phyloP scores from a whole-genome alignment of 2,797 vertebrate species.

The Lacerta viridis region DNA sequence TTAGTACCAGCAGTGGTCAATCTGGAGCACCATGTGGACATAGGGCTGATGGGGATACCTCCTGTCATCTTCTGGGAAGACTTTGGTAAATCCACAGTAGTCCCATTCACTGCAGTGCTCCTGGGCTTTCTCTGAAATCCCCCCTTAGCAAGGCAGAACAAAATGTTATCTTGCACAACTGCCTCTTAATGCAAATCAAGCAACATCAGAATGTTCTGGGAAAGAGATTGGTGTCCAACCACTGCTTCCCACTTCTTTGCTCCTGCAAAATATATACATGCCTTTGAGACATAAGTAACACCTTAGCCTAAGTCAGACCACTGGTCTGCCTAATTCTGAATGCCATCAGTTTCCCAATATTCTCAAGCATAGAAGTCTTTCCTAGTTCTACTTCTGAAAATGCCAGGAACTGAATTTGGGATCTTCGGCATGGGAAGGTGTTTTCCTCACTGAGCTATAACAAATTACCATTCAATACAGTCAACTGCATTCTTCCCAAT shows the following conservation, averaged over 20 bases:
- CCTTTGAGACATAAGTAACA: neutral
- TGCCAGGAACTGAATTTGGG: no score
- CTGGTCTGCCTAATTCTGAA: neutral
- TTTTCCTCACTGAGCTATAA: neutral
- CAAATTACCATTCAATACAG: no score
- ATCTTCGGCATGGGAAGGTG: neutral
- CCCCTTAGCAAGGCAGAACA: neutral
- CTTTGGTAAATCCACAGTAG: neutral
- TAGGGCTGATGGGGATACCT: neutral
- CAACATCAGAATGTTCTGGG: neutral
- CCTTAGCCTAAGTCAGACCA: no score
- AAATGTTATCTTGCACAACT: neutral
- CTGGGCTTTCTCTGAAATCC: neutral
- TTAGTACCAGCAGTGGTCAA: no score
- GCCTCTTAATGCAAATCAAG: neutral
- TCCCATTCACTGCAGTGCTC: no score
- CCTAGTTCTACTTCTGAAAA: no score
- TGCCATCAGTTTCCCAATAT: no score
- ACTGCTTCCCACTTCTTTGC: neutral
- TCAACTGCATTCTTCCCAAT: neutral
- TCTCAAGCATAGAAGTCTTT: neutral
- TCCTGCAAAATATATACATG: neutral
- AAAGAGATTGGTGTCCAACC: neutral
- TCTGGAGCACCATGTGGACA: no score
- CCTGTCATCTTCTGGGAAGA: neutral